Conservation (phyloP, 1,140 invertebrate species). For the Proales similis region DNA sequence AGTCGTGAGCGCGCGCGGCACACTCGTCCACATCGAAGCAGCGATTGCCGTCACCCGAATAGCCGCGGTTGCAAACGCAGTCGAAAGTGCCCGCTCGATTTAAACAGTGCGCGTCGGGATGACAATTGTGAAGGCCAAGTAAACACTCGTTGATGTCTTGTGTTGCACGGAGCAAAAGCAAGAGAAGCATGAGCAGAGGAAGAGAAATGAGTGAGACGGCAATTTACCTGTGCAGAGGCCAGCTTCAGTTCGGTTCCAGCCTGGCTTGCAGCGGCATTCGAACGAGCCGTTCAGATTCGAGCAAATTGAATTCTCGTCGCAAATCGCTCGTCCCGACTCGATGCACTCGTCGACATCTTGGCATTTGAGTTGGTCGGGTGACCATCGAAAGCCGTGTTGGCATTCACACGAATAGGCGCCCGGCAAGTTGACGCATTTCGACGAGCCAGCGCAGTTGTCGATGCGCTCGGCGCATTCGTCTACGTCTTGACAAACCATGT, state of each 20-base stretch:
- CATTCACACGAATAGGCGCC: conserved; percentile 21
- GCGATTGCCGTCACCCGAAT: conserved; percentile 7
- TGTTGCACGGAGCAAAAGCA: no score
- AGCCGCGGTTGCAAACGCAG: conserved; percentile 13
- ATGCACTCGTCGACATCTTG: conserved; percentile 32
- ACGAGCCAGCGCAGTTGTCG: conserved; percentile 15
- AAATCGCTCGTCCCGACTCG: background rate
- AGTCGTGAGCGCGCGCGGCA: background rate
- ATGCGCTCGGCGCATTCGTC: conserved; percentile 20
- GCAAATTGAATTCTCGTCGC: conserved; percentile 30
- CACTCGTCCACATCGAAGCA: conserved; percentile 36
- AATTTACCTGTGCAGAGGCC: conserved; percentile 1
- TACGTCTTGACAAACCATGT: conserved; percentile 16
- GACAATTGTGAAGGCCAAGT: conserved; percentile 1
- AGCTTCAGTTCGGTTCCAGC: background rate
- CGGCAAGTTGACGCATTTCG: conserved; percentile 12
- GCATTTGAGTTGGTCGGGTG: background rate
- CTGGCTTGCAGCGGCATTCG: conserved; percentile 16
- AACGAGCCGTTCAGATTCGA: conserved; percentile 12
- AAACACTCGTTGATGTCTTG: conserved; percentile 34
- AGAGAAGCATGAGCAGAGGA: background rate
- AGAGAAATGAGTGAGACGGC: background rate
- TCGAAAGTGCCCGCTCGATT: conserved; percentile 26
- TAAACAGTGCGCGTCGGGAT: background rate
- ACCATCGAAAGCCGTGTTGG: conserved; percentile 30